Evolutionary conservation across 2,797 vertebrate species (phyloP).

Genomic region (Yasuhikotakia modesta): DNA sequence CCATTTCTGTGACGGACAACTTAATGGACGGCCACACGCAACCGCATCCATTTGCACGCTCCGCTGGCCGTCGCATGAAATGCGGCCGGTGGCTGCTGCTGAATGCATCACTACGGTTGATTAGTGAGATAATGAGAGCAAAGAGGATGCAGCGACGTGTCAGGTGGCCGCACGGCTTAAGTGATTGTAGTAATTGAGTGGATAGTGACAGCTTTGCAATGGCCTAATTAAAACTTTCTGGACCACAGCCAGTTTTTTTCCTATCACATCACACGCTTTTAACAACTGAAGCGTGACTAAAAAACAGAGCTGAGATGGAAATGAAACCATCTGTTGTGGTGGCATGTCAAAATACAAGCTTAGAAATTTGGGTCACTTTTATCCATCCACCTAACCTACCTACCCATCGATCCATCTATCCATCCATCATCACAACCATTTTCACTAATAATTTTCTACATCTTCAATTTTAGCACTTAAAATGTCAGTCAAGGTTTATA

Average conservation of each 20-base stretch:
- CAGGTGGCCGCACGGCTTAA: conserved; percentile 65
- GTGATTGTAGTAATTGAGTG: conserved; percentile 68
- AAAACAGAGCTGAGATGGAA: conserved; percentile 19
- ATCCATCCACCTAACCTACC: too few relatives aligned
- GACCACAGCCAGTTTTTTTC: conserved; percentile 32
- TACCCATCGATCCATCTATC: too few relatives aligned
- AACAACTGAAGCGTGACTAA: background rate
- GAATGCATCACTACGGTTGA: conserved; percentile 37
- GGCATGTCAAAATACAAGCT: conserved; percentile 11
- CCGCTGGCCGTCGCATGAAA: too few relatives aligned
- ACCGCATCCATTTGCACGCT: background rate
- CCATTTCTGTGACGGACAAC: background rate
- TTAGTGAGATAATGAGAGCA: conserved; percentile 38
- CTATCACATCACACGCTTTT: background rate
- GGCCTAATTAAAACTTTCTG: conserved; percentile 64
- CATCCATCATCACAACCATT: too few relatives aligned
- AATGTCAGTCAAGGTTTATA: too few relatives aligned
- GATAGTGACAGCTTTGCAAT: conserved; percentile 65
- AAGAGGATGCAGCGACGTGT: conserved; percentile 37
- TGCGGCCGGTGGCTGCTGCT: background rate
- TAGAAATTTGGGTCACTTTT: conserved; percentile 7
- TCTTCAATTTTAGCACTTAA: too few relatives aligned
- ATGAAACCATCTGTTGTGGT: conserved; percentile 40
- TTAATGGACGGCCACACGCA: background rate
- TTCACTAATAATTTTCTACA: background rate